Evolutionary conservation across 1,140 invertebrate species (phyloP).

Genomic region (Epicauta chinensis): DNA sequence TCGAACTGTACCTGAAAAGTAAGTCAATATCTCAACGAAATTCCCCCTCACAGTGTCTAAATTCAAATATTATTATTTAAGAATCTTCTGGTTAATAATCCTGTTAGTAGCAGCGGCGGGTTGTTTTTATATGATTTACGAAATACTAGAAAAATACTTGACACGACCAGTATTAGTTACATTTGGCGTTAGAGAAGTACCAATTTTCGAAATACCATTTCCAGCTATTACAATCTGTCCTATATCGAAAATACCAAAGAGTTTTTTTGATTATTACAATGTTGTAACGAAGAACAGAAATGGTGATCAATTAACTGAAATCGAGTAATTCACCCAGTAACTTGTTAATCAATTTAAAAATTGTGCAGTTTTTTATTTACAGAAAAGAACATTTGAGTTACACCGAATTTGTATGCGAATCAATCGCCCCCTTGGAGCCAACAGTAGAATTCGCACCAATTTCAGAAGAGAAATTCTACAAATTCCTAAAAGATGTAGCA

Average conservation of each 20-base stretch:
- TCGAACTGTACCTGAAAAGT: constrained; percentile 24
- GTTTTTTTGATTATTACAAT: neutral
- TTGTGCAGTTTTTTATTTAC: too few species aligned
- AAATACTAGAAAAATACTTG: neutral
- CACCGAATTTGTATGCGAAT: neutral
- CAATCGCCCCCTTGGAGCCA: too few species aligned
- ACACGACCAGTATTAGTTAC: neutral
- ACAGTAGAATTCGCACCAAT: too few species aligned
- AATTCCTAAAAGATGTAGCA: too few species aligned
- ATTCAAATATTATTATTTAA: neutral
- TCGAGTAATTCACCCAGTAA: too few species aligned
- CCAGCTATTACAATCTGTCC: constrained; percentile 1
- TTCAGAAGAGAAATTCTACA: too few species aligned
- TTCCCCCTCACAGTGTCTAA: neutral
- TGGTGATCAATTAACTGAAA: neutral
- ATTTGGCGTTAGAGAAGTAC: neutral
- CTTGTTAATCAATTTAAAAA: too few species aligned
- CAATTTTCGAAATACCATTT: neutral
- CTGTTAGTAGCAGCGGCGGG: neutral
- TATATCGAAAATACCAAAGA: neutral
- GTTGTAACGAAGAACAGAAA: neutral
- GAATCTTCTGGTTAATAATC: neutral
- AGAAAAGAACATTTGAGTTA: neutral
- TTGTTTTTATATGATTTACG: neutral
- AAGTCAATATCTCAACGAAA: too few species aligned